phyloP scores from a whole-genome alignment of 92 coral and sea anemone genomes.

The Epizoanthus rinbou region DNA sequence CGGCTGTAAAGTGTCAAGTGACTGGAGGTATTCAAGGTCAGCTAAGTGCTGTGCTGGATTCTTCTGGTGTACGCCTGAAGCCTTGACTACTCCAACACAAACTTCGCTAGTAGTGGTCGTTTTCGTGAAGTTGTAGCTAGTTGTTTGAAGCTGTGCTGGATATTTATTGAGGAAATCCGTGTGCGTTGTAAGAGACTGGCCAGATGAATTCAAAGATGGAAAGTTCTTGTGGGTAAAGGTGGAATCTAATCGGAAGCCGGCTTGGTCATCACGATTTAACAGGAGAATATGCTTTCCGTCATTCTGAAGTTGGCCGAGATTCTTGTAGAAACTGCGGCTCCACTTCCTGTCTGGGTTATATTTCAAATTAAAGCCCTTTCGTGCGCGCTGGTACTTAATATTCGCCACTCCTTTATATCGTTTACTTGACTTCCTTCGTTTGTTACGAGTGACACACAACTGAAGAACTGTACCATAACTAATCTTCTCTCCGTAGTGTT shows the following conservation, averaged over 20 bases:
- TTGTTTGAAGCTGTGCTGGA: conserved; percentile 58
- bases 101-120: conserved; percentile 68
- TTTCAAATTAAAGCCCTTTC: conserved; percentile 61
- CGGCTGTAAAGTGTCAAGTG: conserved; percentile 30
- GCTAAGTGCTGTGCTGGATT: conserved; percentile 60
- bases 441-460: conserved; percentile 48
- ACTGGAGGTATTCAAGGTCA: conserved; percentile 48
- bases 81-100: conserved; percentile 64
- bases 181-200: conserved; percentile 55
- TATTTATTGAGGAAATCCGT: conserved; percentile 69
- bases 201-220: conserved; percentile 45
- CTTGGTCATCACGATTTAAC: conserved; percentile 65
- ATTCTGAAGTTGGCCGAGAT: conserved; percentile 52
- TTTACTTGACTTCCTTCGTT: conserved; percentile 3
- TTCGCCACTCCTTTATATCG: conserved; percentile 60
- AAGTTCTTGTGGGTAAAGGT: conserved; percentile 62
- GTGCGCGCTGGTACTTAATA: conserved; percentile 52
- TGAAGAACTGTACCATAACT: conserved; percentile 58
- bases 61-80: conserved; percentile 63
- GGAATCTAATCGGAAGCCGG: conserved; percentile 58
- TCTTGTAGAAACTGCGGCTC: conserved; percentile 55
- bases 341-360: conserved; percentile 62
- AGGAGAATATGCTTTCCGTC: conserved; percentile 52
- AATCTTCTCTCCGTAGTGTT: conserved; percentile 35
- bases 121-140: conserved; percentile 63